Evolutionary conservation across 1,140 invertebrate genomes (phyloP).

Genomic region (Pseudomyrmex gracilis): DNA sequence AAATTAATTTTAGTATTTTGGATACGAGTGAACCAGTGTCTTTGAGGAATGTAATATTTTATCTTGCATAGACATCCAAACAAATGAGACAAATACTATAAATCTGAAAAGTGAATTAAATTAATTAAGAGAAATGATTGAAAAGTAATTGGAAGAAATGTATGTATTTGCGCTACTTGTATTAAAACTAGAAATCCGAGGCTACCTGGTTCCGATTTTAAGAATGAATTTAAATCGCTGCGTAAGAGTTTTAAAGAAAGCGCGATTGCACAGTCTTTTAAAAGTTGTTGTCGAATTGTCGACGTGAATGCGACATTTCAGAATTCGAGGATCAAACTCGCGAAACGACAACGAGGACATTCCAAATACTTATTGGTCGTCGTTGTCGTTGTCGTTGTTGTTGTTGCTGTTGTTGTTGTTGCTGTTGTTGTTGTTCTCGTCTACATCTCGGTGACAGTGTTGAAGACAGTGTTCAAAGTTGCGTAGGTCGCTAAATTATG

Average conservation of each 20-base stretch:
- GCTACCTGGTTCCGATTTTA: background rate
- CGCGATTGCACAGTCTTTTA: constrained; percentile 1
- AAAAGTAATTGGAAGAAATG: too few relatives aligned
- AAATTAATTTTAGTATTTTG: too few relatives aligned
- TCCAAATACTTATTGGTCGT: constrained; percentile 65
- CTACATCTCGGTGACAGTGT: background rate
- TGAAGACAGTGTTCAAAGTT: background rate
- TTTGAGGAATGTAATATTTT: too few relatives aligned
- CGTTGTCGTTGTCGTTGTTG: constrained; percentile 5
- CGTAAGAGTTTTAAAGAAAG: constrained; percentile 48
- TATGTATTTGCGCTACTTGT: too few relatives aligned
- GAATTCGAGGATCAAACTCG: constrained; percentile 65
- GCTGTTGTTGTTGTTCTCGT: too few relatives aligned
- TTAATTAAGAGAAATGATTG: too few relatives aligned
- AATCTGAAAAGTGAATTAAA: too few relatives aligned
- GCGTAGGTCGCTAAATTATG: constrained; percentile 69
- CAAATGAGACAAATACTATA: too few relatives aligned
- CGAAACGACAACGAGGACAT: constrained; percentile 58
- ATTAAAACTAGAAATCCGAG: constrained; percentile 47
- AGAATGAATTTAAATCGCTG: constrained; percentile 56
- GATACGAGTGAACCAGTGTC: too few relatives aligned
- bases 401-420: too few relatives aligned
- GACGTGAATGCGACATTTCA: constrained; percentile 40
- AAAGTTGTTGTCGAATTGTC: constrained; percentile 28
- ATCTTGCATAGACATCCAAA: too few relatives aligned